Percentiles rank a stretch among this genome's conserved stretches.
Conservation (phyloP, 2,113 vertebrate genomes). For the Atrichornis clamosus region DNA sequence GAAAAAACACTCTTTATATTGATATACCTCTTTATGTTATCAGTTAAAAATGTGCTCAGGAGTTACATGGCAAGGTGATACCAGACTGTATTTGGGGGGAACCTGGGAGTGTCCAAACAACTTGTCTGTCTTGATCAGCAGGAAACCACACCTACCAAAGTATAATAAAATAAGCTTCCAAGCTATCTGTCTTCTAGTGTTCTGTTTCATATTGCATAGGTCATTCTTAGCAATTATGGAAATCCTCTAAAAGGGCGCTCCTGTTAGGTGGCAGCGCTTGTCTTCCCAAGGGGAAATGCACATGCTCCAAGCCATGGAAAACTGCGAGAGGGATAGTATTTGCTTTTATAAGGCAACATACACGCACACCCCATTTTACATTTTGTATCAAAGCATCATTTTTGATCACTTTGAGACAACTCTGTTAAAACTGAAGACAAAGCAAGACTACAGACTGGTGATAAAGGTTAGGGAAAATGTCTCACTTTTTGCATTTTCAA, state of each 20-base stretch:
- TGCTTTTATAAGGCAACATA: neutral
- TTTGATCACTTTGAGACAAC: neutral
- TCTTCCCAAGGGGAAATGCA: neutral
- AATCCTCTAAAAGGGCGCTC: neutral
- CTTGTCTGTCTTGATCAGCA: constrained; percentile 15
- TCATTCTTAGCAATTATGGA: neutral
- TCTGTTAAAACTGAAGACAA: neutral
- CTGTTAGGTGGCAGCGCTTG: neutral
- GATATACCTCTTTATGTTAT: neutral
- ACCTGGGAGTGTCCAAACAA: neutral
- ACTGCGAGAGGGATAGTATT: neutral
- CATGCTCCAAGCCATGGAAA: accelerated
- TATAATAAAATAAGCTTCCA: constrained; percentile 69
- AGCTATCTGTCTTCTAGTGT: neutral
- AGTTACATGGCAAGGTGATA: neutral
- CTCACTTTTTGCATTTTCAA: neutral
- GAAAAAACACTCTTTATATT: neutral
- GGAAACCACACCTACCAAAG: constrained; percentile 29
- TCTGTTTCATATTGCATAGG: neutral
- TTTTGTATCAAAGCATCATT: neutral
- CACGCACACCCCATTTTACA: accelerated
- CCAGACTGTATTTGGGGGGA: neutral
- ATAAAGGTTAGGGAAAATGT: neutral
- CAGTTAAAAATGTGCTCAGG: neutral
- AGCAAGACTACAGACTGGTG: neutral